Evolutionary conservation across 2,888 invertebrate genomes (phyloP).

Genomic region (Melinaea marsaeus): DNA sequence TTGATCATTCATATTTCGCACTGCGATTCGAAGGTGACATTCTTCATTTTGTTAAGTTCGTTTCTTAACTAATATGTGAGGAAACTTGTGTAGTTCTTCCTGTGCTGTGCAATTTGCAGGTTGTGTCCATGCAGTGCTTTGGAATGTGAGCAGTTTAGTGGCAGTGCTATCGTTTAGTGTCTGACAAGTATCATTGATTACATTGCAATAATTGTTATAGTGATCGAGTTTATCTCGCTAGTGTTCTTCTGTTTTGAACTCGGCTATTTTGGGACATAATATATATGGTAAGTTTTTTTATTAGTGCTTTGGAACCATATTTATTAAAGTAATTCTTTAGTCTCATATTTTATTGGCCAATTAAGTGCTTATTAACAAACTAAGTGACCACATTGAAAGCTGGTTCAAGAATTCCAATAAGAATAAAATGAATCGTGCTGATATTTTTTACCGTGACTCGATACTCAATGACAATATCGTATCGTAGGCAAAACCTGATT

Average conservation of each 20-base stretch:
- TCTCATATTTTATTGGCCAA: background rate
- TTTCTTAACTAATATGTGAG: slow-evolving; percentile 67
- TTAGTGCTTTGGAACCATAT: background rate
- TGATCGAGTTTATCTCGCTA: slow-evolving; percentile 51
- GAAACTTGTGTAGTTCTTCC: slow-evolving; percentile 66
- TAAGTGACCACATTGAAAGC: background rate
- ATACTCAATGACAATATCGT: slow-evolving; percentile 27
- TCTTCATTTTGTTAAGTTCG: slow-evolving; percentile 65
- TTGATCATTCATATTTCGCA: slow-evolving; percentile 65
- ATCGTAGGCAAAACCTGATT: slow-evolving; percentile 18
- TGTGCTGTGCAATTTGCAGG: slow-evolving; percentile 60
- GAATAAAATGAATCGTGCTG: slow-evolving; percentile 24
- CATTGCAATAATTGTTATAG: slow-evolving; percentile 53
- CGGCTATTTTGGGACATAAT: slow-evolving; percentile 31
- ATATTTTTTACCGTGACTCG: slow-evolving; percentile 28
- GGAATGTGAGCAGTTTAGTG: slow-evolving; percentile 65
- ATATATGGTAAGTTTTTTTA: slow-evolving; percentile 62
- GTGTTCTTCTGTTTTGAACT: slow-evolving; percentile 7
- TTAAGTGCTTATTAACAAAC: background rate
- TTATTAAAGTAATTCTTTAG: background rate
- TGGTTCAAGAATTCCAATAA: slow-evolving; percentile 18
- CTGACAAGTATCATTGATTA: slow-evolving; percentile 32
- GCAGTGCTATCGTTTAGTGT: slow-evolving; percentile 56
- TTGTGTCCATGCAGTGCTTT: slow-evolving; percentile 68
- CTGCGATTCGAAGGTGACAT: slow-evolving; percentile 66